Base-by-base conservation (phyloP, 2,797 vertebrate species). In the Oreonectes daqikongensis region DNA sequence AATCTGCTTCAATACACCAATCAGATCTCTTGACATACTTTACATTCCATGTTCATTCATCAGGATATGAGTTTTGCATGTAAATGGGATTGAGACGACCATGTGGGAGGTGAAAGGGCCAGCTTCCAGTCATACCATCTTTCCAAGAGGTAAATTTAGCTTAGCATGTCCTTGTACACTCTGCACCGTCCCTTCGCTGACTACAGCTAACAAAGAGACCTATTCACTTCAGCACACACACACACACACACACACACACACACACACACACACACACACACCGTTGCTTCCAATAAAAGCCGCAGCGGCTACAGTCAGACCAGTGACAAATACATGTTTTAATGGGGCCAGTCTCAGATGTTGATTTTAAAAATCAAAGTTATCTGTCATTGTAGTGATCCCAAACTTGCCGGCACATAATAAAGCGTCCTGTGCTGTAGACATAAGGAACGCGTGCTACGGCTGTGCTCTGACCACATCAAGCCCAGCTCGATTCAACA, bases 401-500 rank as follows among this genome's bases (percentile, higher is more conserved):
- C 75, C 69, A 66, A 17, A 42, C 65, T 69, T 57, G 26, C 40
- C 32, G 55, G 63, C 35, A 65, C 71, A 28, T n/a, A 32, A 32
- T 72, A 15, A 65, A 55, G 46, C 26, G 48, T 60, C 64, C 28
- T 59, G 69, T 75, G 79, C 84, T 81, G 79, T 79, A 85, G 70
- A 83, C 83, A 86, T 84, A 79, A 83, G 87, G 84, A 83, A 81
- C 81, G 75, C 79, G 57, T 76, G 85, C 80, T 77, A 83, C 71
- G 79, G 79, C 77, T 60, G 30, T 65, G 63, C 61, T 71, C 69
- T 68, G 71, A 81, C 89, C 89, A 93, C 93, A 94, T 94, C 93
- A 95, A 93, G 92, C 90, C 69, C 77, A 67, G 85, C 84, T 80
- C 75, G 87, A 86, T 90, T 81, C 85, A 87, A 84, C 86, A 79